Evolutionary conservation across 1,140 invertebrate species (phyloP).

Genomic region (Armadillidium nasatum): DNA sequence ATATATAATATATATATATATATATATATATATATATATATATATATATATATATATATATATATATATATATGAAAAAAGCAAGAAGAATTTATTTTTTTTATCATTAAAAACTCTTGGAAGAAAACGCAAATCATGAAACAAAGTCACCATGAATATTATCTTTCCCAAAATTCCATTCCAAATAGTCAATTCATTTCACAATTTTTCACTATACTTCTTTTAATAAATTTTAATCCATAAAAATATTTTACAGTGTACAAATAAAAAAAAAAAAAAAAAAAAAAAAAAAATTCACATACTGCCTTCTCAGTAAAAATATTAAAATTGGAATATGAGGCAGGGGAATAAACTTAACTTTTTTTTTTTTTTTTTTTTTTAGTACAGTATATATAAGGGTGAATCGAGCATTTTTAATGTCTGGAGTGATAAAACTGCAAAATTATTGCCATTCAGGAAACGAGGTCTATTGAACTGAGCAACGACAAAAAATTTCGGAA

Average conservation of each 20-base stretch:
- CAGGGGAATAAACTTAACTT: background rate
- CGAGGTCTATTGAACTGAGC: background rate
- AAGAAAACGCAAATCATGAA: background rate
- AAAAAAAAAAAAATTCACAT: background rate
- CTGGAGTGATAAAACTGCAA: constrained; percentile 3
- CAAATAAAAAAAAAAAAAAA: background rate
- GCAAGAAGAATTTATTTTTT: background rate
- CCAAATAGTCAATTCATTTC: background rate
- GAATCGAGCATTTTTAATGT: constrained; percentile 5
- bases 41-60: too few species aligned
- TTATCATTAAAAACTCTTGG: background rate
- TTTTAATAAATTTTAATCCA: background rate
- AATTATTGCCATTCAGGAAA: background rate
- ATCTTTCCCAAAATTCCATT: background rate
- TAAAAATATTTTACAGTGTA: background rate
- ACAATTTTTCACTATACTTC: background rate
- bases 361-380: background rate
- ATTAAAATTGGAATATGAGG: constrained; percentile 8
- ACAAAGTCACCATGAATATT: background rate
- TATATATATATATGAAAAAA: too few species aligned
- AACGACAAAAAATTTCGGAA: background rate
- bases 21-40: too few species aligned
- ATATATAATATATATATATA: too few species aligned
- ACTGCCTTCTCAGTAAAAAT: background rate
- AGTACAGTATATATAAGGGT: background rate